Conservation (phyloP, 2,113 vertebrate species). For the Empidonax alnorum region DNA sequence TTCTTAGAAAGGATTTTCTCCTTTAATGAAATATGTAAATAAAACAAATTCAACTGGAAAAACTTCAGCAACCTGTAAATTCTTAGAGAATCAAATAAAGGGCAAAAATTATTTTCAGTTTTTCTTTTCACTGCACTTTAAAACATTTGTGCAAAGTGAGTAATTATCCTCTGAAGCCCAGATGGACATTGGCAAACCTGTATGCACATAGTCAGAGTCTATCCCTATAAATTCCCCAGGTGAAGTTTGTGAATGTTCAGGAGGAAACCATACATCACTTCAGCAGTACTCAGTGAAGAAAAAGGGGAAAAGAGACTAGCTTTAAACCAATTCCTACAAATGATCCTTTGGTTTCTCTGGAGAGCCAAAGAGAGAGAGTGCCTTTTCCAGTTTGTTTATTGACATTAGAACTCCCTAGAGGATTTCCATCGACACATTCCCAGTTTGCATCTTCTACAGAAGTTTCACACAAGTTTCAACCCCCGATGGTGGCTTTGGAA, state of each 20-base stretch:
- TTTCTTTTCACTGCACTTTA: not conserved
- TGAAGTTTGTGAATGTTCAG: not conserved
- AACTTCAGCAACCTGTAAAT: not conserved
- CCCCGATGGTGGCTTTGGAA: not conserved
- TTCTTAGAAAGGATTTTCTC: not conserved
- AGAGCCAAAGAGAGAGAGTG: fast-evolving
- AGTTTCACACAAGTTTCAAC: not conserved
- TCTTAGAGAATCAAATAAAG: not conserved
- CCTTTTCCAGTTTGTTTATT: not conserved
- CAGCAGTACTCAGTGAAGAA: not conserved
- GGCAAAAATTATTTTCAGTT: not conserved
- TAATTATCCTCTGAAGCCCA: not conserved
- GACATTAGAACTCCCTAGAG: not conserved
- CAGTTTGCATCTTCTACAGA: not conserved
- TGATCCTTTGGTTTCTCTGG: not conserved
- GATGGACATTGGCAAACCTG: not conserved
- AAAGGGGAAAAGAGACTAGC: not conserved
- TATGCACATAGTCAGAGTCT: not conserved
- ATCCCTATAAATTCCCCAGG: not conserved
- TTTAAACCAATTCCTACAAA: not conserved
- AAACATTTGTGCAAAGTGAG: not conserved
- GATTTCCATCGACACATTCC: not conserved
- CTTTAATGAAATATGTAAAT: not conserved
- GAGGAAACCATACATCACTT: not conserved
- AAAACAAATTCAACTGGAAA: not conserved